Base-by-base conservation (phyloP, 2,888 invertebrate genomes). In the Autographa pulchrina region DNA sequence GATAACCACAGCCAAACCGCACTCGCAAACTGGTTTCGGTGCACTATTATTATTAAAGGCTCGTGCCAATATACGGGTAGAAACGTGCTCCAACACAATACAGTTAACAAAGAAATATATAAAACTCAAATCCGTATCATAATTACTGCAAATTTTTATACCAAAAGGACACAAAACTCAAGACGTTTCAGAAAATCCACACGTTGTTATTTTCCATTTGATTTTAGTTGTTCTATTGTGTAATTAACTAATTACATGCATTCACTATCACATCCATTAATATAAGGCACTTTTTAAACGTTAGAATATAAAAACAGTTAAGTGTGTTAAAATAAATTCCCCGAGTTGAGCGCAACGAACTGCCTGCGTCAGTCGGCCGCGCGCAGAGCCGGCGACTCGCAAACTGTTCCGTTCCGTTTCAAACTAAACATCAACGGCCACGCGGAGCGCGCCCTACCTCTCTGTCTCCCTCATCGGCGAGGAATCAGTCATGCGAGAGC, bases 11-110 rank as follows among this genome's bases (percentile, higher is more conserved):
- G 88, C 89, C 93, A 87, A 91, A 93, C 93, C 92, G 87, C 93
- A 94, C 93, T 91, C 90, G 93, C 92, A 95, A 96, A 96, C 95
- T 90, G 95, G 95, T 95, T 96, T 92, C 81, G 88, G 93, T 94
- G 93, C 94, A 94, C 94, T 95, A 95, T 95, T 95, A 96, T 95
- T 96, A 95, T 94, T 95, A 93, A 92, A 92, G 93, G 91, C 94
- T 95, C 95, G 94, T 95, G 95, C 95, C 94, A 93, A 94, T 94
- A 91, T 87, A 92, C 92, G 86, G 90, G 86, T 87, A 89, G 89
- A 92, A 93, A 92, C 92, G 91, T 93, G 92, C 92, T 87, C 86
- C 80, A 86, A 86, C 86, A 91, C 86, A 88, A 88, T 85, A 87
- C 88, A 90, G 89, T 90, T 89, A 93, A 94, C 92, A 93, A 93